These are phyloP conservation scores for Cactoblastis cactorum DNA, from an alignment of 2,888 invertebrate genomes.

Conservation along the genomic window DNA sequence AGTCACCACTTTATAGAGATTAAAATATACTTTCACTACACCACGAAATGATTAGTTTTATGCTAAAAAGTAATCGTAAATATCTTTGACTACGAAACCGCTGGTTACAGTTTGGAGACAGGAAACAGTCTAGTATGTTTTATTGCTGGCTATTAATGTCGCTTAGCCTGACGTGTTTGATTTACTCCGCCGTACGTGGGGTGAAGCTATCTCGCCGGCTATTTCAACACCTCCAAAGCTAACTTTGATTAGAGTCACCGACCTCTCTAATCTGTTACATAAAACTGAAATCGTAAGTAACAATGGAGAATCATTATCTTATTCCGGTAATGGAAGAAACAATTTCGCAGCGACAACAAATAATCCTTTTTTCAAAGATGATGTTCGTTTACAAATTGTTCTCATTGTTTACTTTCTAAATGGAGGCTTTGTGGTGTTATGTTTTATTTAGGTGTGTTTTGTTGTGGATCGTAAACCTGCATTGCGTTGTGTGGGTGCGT, in stretches of 20 bases:
- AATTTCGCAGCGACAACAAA: slow-evolving; percentile 11
- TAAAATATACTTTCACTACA: slow-evolving; percentile 17
- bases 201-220: slow-evolving; percentile 22
- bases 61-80: slow-evolving; percentile 48
- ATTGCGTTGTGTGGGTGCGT: slow-evolving; percentile 48
- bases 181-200: slow-evolving; percentile 48
- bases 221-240: slow-evolving; percentile 27
- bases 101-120: slow-evolving; percentile 53
- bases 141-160: slow-evolving; percentile 64
- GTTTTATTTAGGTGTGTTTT: slow-evolving; percentile 53
- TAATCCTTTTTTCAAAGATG: slow-evolving; percentile 21
- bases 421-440: slow-evolving; percentile 44
- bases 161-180: slow-evolving; percentile 49
- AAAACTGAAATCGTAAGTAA: slow-evolving; percentile 21
- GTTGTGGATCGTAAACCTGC: slow-evolving; percentile 52
- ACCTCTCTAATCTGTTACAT: slow-evolving; percentile 31
- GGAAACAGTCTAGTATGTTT: slow-evolving; percentile 64
- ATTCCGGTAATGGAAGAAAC: slow-evolving; percentile 8
- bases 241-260: slow-evolving; percentile 39
- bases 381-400: slow-evolving; percentile 29
- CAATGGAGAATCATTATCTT: slow-evolving; percentile 15
- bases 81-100: slow-evolving; percentile 37
- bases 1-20: slow-evolving; percentile 24
- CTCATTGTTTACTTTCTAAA: slow-evolving; percentile 37
- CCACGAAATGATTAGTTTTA: slow-evolving; percentile 31